A percentile compares a stretch with the other conserved stretches of the same genome.
These are phyloP conservation scores for Polypterus senegalus DNA, from an alignment of 2,113 vertebrate species.

Conservation along the genomic window DNA sequence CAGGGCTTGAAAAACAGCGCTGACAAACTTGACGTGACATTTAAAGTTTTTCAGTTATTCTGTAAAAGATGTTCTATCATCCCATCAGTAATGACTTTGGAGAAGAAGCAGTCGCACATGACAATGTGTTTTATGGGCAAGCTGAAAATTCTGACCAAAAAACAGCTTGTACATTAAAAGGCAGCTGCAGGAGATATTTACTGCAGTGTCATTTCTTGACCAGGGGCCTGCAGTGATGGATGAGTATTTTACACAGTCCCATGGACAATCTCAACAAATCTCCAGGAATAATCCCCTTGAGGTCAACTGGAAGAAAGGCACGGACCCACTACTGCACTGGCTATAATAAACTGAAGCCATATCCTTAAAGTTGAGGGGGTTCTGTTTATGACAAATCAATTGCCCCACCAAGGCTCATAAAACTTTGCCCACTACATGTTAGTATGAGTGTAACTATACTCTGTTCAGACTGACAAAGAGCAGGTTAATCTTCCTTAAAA, in stretches of 20 bases:
- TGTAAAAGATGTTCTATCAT: slow-evolving; percentile 84
- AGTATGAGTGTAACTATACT: no score
- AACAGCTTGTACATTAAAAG: slow-evolving; percentile 78
- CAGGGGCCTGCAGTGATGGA: slow-evolving; percentile 73
- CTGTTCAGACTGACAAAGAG: no score
- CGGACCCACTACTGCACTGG: slow-evolving; percentile 25
- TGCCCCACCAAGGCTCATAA: no score
- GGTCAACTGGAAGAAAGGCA: slow-evolving; percentile 43
- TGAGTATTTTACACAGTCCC: slow-evolving; percentile 71
- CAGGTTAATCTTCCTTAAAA: not conserved
- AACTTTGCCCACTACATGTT: no score
- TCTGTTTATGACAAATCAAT: not conserved
- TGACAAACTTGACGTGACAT: slow-evolving; percentile 84
- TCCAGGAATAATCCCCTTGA: slow-evolving; percentile 61
- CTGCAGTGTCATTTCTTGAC: slow-evolving; percentile 77
- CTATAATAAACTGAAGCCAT: no score
- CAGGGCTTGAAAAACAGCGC: slow-evolving; percentile 55
- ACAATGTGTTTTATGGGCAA: slow-evolving; percentile 83
- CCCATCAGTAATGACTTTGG: slow-evolving; percentile 85
- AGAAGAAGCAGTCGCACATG: slow-evolving; percentile 84
- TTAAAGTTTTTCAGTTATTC: slow-evolving; percentile 81
- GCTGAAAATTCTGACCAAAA: slow-evolving; percentile 72
- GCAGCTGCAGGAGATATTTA: slow-evolving; percentile 81
- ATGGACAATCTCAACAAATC: slow-evolving; percentile 69
- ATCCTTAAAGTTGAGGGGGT: slow-evolving; percentile 27